Base-by-base conservation (phyloP, 2,888 invertebrate genomes). In the Xestia sexstrigata region DNA sequence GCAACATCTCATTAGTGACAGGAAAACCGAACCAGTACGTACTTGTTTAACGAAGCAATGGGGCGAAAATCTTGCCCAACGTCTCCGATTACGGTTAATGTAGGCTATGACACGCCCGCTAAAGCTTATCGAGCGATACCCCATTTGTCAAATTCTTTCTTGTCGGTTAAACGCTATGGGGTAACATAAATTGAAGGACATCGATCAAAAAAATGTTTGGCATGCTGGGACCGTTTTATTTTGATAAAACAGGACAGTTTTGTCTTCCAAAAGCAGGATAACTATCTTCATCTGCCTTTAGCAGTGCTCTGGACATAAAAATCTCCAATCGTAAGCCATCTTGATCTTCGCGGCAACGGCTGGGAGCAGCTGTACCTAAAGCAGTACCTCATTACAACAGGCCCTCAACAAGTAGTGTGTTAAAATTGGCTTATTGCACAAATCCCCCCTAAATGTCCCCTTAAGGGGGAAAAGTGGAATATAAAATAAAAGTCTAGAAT, bases 111-210 rank as follows among this genome's bases (percentile, higher is more conserved):
- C 66, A 79, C 79, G 74, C 62, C 45, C 35, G 35, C 45, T 47
- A 20, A 47, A 62, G 79, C 67, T 68, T 79, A 68, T 55, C 74
- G 30, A 26, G 2, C 35, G 63, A 20, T 49, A 26, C 52, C 67
- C 52, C 52, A 79, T 79, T 79, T 79, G 35, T 68, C 62, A 68
- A 60, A 67, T 67, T 52, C 35, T 62, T 67, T 62, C 67, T 20
- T 47, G 26, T 39, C 60, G 15, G 13, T 58, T 72, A 42, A 77
- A 66, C 58, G 65, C n/a, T 26, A 4, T 65, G 6, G 9, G n/a
- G 26, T 26, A 23, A n/a, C 26, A 58, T 55, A 39, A 55, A 63
- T 78, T 26, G 30, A 30, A 23, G 45, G 35, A 20, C 13, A 45
- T 77, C 30, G 17, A 52, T 74, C 69, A 45, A 49, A 42, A 30